Base-by-base conservation (phyloP, 1,140 invertebrate genomes). In the Hermetia illucens region DNA sequence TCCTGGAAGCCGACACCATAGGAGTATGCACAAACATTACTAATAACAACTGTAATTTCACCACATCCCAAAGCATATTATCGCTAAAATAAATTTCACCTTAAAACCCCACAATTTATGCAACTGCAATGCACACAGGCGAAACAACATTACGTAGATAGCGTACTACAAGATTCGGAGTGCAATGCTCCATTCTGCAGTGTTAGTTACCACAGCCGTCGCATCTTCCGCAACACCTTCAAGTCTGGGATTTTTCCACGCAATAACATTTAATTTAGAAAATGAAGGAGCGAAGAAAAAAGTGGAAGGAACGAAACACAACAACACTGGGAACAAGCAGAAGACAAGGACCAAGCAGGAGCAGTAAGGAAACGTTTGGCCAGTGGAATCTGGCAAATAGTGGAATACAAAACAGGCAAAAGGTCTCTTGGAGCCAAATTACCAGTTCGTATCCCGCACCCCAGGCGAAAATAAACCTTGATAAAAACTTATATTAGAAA, bases 191-290 rank as follows among this genome's bases (percentile, higher is more conserved):
- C n/a, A n/a, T n/a, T n/a, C n/a, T n/a, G n/a, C n/a, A n/a, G n/a
- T n/a, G n/a, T n/a, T n/a, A n/a, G n/a, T 27, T 27, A 13, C 24
- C 13, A 8, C 24, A 9, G 24, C 24, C 13, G 24, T 13, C 24
- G 8, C 24, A 13, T 27, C 24, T 8, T n/a, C 24, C 24, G 24
- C 24, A 27, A 9, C 24, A 8, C 8, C 24, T 13, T 27, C 13
- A 13, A 27, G 13, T 27, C 24, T 27, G 8, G 24, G 13, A 27
- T 27, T 27, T 27, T 27, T 27, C 24, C 24, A 27, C 24, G 24
- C 24, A 27, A 27, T 27, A 27, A 27, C 24, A 27, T 27, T 27
- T 27, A 27, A 27, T 27, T 27, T 27, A 27, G 13, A 27, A 13
- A 27, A 27, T 9, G 24, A 27, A 27, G 24, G 24, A 8, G 24